A percentile compares a stretch with the other conserved stretches of the same genome.
phyloP scores from a whole-genome alignment of 30 jellyfish, hydroid and myxozoan species.

The Cassiopea xamachana region DNA sequence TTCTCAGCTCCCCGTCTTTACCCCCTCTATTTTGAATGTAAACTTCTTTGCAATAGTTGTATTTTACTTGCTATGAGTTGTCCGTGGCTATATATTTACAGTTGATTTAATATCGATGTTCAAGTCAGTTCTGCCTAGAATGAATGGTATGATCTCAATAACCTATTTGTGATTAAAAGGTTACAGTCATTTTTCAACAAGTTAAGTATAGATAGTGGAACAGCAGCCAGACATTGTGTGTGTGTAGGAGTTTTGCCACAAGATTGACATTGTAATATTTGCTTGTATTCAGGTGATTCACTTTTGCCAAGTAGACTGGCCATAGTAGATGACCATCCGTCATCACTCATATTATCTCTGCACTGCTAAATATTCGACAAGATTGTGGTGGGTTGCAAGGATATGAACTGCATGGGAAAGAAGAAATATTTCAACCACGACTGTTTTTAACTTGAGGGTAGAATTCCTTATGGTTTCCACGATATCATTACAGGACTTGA shows the following conservation, averaged over 20 bases:
- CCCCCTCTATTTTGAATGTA: too few species aligned
- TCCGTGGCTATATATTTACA: not conserved
- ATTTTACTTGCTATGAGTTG: not conserved
- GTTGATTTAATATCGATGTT: not conserved
- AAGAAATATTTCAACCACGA: too few species aligned
- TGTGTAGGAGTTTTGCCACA: too few species aligned
- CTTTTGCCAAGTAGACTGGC: not conserved
- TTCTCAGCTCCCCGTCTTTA: too few species aligned
- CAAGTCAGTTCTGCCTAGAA: not conserved
- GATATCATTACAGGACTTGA: too few species aligned
- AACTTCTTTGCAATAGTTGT: too few species aligned
- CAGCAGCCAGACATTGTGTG: too few species aligned
- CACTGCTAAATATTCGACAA: not conserved
- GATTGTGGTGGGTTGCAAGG: not conserved
- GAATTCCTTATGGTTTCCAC: too few species aligned
- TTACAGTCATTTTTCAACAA: not conserved
- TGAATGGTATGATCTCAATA: not conserved
- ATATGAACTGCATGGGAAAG: too few species aligned
- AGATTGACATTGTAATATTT: not conserved
- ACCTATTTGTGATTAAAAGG: too few species aligned
- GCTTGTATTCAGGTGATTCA: not conserved
- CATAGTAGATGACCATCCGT: not conserved
- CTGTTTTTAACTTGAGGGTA: too few species aligned
- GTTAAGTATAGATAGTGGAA: not conserved
- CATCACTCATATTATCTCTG: not conserved